These are phyloP conservation scores for Dreissena rostriformis DNA, from an alignment of 1,140 invertebrate genomes.

Conservation along the genomic window DNA sequence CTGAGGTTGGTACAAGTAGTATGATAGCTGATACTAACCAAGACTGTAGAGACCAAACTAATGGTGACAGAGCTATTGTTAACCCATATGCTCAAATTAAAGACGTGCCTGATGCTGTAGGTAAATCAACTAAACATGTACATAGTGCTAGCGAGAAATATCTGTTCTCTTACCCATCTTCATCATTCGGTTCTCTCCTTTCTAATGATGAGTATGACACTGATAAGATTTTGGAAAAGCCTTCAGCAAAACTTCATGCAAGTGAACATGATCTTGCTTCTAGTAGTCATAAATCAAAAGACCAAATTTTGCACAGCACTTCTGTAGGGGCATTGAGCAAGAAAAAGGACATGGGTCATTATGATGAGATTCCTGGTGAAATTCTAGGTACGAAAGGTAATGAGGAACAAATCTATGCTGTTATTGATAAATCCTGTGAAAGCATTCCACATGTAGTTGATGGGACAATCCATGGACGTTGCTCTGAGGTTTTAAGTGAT, in stretches of 20 bases:
- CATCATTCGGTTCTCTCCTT: conserved; percentile 34
- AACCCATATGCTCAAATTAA: conserved; percentile 1
- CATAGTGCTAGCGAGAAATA: neutral
- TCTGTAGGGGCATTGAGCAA: conserved; percentile 29
- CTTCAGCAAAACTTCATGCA: neutral
- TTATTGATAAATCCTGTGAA: neutral
- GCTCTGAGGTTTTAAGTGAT: neutral
- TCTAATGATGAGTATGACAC: conserved; percentile 42
- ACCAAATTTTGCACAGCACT: conserved; percentile 2
- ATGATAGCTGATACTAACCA: conserved; percentile 7
- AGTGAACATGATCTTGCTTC: conserved; percentile 10
- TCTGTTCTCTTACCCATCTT: conserved; percentile 47
- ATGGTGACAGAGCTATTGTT: neutral
- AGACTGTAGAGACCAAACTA: neutral
- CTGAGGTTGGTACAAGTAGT: conserved; percentile 37
- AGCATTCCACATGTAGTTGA: too few relatives aligned
- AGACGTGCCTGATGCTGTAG: neutral
- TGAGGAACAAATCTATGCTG: conserved; percentile 40
- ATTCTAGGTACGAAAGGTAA: conserved; percentile 13
- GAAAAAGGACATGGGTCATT: neutral
- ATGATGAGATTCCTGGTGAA: conserved; percentile 24
- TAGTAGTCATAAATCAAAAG: neutral
- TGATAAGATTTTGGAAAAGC: neutral
- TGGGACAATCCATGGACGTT: neutral
- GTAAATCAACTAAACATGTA: too few relatives aligned